A percentile compares a stretch with the other conserved stretches of the same genome.
These are phyloP conservation scores for Lepilemur ruficaudatus DNA, from an alignment of 2,797 vertebrate species.

Conservation along the genomic window DNA sequence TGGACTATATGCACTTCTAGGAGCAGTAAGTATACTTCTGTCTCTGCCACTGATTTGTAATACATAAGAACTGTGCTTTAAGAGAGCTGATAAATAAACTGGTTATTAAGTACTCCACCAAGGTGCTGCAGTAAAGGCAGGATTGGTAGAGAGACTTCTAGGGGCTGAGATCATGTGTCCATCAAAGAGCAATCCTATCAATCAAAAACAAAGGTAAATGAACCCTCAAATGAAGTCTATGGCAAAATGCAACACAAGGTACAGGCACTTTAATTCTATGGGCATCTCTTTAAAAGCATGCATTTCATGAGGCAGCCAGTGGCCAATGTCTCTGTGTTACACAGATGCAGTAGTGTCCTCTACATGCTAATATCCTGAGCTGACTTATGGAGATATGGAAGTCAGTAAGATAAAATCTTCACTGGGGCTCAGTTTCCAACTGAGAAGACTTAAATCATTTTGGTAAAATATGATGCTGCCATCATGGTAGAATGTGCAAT, in stretches of 20 bases:
- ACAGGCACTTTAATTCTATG: background rate
- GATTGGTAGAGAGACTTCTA: background rate
- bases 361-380: too few species aligned
- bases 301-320: background rate
- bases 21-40: background rate
- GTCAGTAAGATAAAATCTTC: background rate
- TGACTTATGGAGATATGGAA: background rate
- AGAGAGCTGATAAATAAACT: background rate
- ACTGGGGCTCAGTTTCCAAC: background rate
- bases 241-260: background rate
- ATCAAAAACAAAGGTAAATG: background rate
- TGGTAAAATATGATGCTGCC: background rate
- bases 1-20: background rate
- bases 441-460: background rate
- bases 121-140: background rate
- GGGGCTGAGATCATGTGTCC: background rate
- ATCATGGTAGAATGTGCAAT: background rate
- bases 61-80: background rate
- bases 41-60: background rate
- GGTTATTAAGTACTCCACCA: background rate
- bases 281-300: background rate
- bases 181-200: background rate
- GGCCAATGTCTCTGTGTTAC: background rate
- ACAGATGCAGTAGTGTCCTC: accelerated
- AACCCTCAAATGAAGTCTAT: background rate